Evolutionary conservation across 2,888 invertebrate species (phyloP).

Genomic region (Leucoptera coffeella): DNA sequence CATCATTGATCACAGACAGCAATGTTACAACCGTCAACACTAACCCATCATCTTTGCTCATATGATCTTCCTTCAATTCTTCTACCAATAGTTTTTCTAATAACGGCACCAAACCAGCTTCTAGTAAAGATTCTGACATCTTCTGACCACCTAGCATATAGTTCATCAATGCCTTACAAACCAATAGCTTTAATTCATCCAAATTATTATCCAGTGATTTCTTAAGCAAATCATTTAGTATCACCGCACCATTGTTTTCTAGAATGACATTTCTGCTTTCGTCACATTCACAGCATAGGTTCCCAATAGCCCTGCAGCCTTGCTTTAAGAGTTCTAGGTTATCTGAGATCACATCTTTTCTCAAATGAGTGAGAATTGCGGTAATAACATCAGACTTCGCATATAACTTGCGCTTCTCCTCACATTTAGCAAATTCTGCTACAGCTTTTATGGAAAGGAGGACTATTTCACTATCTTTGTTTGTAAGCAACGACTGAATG

Average conservation of each 20-base stretch:
- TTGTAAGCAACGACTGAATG: conserved; percentile 29
- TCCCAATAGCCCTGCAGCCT: conserved; percentile 77
- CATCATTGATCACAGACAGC: conserved; percentile 58
- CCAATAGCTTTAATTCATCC: conserved; percentile 55
- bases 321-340: conserved; percentile 60
- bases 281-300: conserved; percentile 85
- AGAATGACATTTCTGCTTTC: conserved; percentile 51
- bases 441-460: conserved; percentile 62
- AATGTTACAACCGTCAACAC: conserved; percentile 50
- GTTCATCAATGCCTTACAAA: conserved; percentile 73
- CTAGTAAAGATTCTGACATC: conserved; percentile 55
- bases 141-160: conserved; percentile 68
- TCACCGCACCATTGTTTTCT: conserved; percentile 37
- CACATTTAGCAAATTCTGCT: conserved; percentile 77
- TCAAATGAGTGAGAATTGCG: conserved; percentile 50
- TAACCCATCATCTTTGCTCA: conserved; percentile 53
- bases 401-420: conserved; percentile 65
- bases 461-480: conserved; percentile 42
- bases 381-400: conserved; percentile 56
- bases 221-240: conserved; percentile 30
- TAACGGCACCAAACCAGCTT: conserved; percentile 46
- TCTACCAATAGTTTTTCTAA: conserved; percentile 43
- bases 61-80: conserved; percentile 38
- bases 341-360: conserved; percentile 19
- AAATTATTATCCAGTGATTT: conserved; percentile 16